These are phyloP conservation scores for Anthoscopus minutus DNA, from an alignment of 2,113 vertebrate genomes.

Conservation along the genomic window DNA sequence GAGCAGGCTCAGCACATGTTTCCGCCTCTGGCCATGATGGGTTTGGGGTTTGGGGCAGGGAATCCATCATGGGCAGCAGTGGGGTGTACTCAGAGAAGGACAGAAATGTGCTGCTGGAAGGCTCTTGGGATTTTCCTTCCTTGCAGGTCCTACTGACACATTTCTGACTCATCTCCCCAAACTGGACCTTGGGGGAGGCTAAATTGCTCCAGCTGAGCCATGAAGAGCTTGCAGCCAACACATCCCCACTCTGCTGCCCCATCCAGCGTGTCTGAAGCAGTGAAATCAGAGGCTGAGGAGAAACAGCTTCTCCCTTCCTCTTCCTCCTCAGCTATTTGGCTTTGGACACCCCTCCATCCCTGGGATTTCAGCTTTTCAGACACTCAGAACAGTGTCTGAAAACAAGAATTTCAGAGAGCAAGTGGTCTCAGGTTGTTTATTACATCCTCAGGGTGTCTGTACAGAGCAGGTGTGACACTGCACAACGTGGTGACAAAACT, in stretches of 20 bases:
- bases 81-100: neutral
- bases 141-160: neutral
- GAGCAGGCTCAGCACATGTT: neutral
- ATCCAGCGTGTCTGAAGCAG: neutral
- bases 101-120: neutral
- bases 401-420: no score
- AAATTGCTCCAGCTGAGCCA: neutral
- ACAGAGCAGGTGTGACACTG: conserved; percentile 23
- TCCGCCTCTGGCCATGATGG: neutral
- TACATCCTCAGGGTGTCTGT: conserved; percentile 18
- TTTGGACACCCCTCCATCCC: neutral
- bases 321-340: neutral
- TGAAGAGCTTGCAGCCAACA: neutral
- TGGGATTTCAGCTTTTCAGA: neutral
- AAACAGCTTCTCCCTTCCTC: neutral
- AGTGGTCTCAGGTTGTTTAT: conserved; percentile 51
- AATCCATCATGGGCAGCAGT: neutral
- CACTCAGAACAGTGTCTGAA: no score
- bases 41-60: neutral
- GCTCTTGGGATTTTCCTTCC: neutral
- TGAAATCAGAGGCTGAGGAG: neutral
- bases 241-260: neutral
- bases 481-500: neutral
- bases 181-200: neutral
- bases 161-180: neutral